Base-by-base conservation (phyloP, 1,140 invertebrate genomes). In the Geopemphigus sp. region DNA sequence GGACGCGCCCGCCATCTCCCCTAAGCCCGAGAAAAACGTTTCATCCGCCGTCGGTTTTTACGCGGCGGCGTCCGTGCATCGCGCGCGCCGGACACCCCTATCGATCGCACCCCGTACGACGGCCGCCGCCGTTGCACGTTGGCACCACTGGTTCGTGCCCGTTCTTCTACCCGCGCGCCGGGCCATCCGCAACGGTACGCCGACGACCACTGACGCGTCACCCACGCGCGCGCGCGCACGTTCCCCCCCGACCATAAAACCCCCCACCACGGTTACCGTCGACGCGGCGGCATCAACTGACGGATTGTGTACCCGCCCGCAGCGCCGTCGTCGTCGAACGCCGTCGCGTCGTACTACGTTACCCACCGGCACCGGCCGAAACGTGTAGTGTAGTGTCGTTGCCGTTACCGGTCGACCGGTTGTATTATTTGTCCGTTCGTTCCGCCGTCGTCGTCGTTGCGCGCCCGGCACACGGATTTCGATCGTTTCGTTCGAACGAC, bases 361-460 rank as follows among this genome's bases (percentile, higher is more conserved):
- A 39, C 32, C 12, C 12, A 14, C 68, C 39, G 74, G 22, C 17
- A 45, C 45, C 24, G 32, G 39, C 22, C 57, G 74, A 29, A 63
- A 78, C 74, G 74, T 63, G 74, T 78, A 24, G 32, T n/a, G n/a
- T 29, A 19, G 74, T 78, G 61, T 57, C 47, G 57, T 50, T 19
- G 39, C 22, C 56, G 57, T 78, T 78, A 29, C 74, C 54, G 66
- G 66, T 68, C 66, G 66, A 50, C 45, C n/a, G 32, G 57, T 50
- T 57, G 39, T 26, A 17, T 47, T 54, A 14, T 47, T 19, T 19
- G 32, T 66, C 1, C 32, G 32, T n/a, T 29, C 57, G 6, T 14
- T 19, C 6, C 57, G 57, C 56, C 39, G 45, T 50, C 22, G 39
- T 50, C 5, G n/a, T n/a, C n/a, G n/a, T n/a, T n/a, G n/a, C n/a